Conservation (phyloP, 2,113 vertebrate species). For the Podarcis cretensis region DNA sequence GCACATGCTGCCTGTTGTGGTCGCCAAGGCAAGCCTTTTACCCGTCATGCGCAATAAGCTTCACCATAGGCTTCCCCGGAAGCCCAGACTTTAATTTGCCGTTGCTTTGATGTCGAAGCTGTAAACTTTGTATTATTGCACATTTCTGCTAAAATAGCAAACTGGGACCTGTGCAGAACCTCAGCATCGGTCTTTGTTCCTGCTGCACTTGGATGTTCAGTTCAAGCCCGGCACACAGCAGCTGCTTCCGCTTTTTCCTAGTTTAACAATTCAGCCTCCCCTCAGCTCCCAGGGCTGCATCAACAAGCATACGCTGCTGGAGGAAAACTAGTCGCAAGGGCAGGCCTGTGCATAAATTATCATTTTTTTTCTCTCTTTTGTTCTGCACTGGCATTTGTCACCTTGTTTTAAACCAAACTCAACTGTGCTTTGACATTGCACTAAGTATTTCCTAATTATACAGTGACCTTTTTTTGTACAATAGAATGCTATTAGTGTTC, state of each 20-base stretch:
- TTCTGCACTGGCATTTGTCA: not conserved
- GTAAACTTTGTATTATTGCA: not conserved
- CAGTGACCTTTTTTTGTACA: not conserved
- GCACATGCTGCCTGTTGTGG: not conserved
- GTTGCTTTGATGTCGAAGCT: not conserved
- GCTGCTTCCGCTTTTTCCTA: conserved; percentile 23
- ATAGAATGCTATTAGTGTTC: not conserved
- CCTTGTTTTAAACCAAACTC: not conserved
- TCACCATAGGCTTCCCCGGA: accelerated
- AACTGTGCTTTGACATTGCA: not conserved
- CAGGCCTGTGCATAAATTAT: not conserved
- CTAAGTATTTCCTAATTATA: conserved; percentile 8
- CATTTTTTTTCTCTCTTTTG: not conserved
- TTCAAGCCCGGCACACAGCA: not conserved
- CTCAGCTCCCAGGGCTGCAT: not conserved
- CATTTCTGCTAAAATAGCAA: not conserved
- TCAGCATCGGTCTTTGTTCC: accelerated
- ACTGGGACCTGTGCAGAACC: not conserved
- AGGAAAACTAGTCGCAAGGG: not conserved
- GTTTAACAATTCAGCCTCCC: not conserved
- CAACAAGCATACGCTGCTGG: not conserved
- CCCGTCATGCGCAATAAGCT: accelerated
- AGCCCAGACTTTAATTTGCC: not conserved
- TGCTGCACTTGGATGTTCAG: not conserved
- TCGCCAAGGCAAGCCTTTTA: not conserved